Conservation (phyloP, 2,888 invertebrate genomes). For the Mimachlamys varia region DNA sequence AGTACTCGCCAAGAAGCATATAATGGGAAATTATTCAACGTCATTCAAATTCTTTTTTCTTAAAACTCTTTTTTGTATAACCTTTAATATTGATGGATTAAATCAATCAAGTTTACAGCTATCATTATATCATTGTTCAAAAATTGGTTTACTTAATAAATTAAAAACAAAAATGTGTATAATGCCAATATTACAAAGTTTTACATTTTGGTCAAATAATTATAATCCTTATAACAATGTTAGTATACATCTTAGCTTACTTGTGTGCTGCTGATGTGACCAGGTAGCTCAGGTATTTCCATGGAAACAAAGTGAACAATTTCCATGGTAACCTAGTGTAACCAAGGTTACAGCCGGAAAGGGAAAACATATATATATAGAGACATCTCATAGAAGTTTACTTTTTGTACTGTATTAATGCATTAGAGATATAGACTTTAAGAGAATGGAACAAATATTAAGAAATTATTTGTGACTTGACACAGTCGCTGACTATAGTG, state of each 20-base stretch:
- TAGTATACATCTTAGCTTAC: not conserved
- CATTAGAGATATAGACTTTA: not conserved
- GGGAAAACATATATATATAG: not conserved
- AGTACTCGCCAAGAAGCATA: not conserved
- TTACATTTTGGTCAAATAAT: not conserved
- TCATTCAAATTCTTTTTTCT: not conserved
- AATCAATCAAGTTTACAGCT: not conserved
- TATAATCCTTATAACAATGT: not conserved
- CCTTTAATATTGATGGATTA: not conserved
- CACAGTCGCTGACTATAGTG: not conserved
- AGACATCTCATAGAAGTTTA: not conserved
- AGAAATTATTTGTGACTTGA: not conserved
- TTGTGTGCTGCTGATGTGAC: not conserved
- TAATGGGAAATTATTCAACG: not conserved
- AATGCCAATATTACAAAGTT: not conserved
- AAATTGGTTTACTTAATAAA: not conserved
- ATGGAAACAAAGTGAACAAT: not conserved
- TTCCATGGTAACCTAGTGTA: not conserved
- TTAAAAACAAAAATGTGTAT: not conserved
- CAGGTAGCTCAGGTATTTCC: not conserved
- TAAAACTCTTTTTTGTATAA: not conserved
- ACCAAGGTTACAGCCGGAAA: not conserved
- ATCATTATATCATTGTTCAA: not conserved
- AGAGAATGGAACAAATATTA: not conserved
- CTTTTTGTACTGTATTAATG: not conserved